Base-by-base conservation (phyloP, 2,113 vertebrate genomes). In the Ramphastos sulfuratus region DNA sequence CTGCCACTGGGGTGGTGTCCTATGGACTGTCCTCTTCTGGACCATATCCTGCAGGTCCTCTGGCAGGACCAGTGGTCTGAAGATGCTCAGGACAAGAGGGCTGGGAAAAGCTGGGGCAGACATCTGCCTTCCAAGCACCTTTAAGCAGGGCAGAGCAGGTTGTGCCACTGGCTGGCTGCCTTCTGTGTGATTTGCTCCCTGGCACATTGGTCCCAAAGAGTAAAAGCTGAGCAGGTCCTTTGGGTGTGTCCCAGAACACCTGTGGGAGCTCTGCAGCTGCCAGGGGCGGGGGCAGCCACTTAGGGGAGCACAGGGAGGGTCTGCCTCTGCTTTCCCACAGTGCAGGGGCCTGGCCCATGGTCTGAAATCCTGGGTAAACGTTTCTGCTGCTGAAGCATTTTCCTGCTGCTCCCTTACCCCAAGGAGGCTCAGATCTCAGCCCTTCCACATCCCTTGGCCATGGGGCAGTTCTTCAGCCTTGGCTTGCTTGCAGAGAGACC, bases 41-140 rank as follows among this genome's bases (percentile, higher is more conserved):
- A 42, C 48, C 9, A 1, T 15, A 31, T 44, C 21, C 27, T 75
- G 31, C 46, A 78, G 54, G 39, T 55, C 60, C 37, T 83, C 17
- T 61, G 17, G 10, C 25, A 50, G n/a, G 74, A 79, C 37, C 54
- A 21, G 81, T 33, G n/a, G 9, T 31, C 52, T 60, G 15, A 60
- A 44, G 27, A 11, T 12, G 8, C 28, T 72, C 25, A n/a, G 33
- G n/a, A 35, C 9, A 72, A 31, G 9, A 39, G 15, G 25, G 20
- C 65, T 72, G n/a, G 59, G 58, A 44, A 76, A 23, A 6, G 15
- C 31, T 44, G 31, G 35, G 23, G n/a, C 27, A 76, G 31, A 15
- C 0, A 0, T 28, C 33, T 64, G 39, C 70, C 33, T 69, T 56
- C 55, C 33, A 25, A 18, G 17, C 2, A 1, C 30, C 33, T 56